Percentiles rank a stretch among this genome's conserved stretches.
Evolutionary conservation across 2,888 invertebrate genomes (phyloP).

Genomic region (Lepidocyrtinus sp.): DNA sequence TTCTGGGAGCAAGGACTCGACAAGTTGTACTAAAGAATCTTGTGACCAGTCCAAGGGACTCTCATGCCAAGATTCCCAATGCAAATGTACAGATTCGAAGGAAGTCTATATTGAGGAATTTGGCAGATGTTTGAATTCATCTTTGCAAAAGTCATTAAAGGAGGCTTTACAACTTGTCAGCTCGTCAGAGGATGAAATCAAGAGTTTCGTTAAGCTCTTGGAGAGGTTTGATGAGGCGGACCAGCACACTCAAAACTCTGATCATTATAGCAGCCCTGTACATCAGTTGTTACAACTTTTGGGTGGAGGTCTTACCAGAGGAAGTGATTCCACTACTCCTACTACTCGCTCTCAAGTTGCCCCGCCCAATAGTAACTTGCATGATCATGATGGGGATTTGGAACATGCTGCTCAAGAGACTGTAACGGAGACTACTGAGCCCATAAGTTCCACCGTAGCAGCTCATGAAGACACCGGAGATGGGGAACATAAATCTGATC

Average conservation of each 20-base stretch:
- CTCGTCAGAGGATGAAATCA: constrained; percentile 36
- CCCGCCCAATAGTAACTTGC: constrained; percentile 20
- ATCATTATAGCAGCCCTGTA: constrained; percentile 42
- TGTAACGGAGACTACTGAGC: constrained; percentile 20
- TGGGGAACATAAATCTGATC: neutral
- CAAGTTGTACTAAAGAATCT: constrained; percentile 21
- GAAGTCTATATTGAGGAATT: constrained; percentile 49
- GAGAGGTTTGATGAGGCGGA: constrained; percentile 33
- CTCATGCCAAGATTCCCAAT: constrained; percentile 36
- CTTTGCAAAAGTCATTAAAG: constrained; percentile 41
- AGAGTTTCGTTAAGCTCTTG: constrained; percentile 42
- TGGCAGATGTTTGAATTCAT: constrained; percentile 49
- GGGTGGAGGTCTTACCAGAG: neutral
- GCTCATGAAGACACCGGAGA: neutral
- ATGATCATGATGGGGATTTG: constrained; percentile 27
- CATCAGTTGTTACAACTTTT: constrained; percentile 38
- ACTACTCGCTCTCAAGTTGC: constrained; percentile 41
- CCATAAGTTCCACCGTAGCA: neutral
- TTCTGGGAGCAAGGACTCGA: neutral
- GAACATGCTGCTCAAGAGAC: constrained; percentile 43
- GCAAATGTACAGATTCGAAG: constrained; percentile 33
- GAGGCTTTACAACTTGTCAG: constrained; percentile 34
- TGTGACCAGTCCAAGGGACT: constrained; percentile 56
- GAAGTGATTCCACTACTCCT: constrained; percentile 21
- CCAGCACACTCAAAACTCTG: constrained; percentile 25